Conservation (phyloP, 2,113 vertebrate species). For the Plestiodon gilberti region DNA sequence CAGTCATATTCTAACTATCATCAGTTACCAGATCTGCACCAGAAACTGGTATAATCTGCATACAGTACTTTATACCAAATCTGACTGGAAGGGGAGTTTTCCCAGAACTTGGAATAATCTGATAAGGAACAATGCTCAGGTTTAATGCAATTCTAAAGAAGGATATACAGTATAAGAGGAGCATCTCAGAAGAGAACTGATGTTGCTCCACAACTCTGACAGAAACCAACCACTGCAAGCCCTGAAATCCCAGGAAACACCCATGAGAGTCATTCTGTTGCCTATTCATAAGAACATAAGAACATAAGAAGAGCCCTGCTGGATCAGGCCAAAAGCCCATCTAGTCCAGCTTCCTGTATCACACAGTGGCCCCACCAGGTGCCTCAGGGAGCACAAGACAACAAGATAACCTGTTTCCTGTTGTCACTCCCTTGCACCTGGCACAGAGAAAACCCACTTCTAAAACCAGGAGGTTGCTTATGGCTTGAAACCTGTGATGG, state of each 20-base stretch:
- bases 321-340: too few species aligned
- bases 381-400: too few species aligned
- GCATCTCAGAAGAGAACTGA: background rate
- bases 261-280: background rate
- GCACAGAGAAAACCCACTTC: too few species aligned
- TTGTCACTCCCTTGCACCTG: too few species aligned
- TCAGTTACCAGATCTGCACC: background rate
- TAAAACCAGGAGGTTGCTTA: too few species aligned
- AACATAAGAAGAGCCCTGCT: too few species aligned
- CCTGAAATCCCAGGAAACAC: background rate
- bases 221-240: background rate
- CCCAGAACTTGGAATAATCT: background rate
- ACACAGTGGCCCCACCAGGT: too few species aligned
- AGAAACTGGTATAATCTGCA: background rate
- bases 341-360: too few species aligned
- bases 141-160: too few species aligned
- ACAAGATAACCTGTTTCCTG: too few species aligned
- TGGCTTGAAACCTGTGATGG: too few species aligned
- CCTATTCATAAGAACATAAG: background rate
- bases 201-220: background rate
- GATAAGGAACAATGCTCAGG: background rate
- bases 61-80: background rate
- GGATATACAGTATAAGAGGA: too few species aligned
- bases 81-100: background rate
- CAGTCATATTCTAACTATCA: background rate